Percentiles rank a stretch among this genome's conserved stretches.
phyloP scores from a whole-genome alignment of 2,113 vertebrate genomes.

The Eubucco bourcierii region DNA sequence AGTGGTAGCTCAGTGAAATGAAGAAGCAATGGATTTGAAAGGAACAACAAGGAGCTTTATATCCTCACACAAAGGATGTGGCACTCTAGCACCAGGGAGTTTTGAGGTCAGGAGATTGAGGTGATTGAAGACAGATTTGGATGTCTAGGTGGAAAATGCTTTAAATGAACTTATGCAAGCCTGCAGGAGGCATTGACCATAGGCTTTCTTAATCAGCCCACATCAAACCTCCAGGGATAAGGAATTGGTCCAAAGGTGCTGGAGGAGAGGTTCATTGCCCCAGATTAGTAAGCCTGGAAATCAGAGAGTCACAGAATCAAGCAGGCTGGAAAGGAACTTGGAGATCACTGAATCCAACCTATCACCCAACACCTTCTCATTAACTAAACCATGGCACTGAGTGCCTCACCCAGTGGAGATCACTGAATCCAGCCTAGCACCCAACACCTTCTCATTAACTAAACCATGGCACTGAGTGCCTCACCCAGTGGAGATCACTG shows the following conservation, averaged over 20 bases:
- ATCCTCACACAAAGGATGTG: background rate
- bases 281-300: background rate
- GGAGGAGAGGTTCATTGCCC: background rate
- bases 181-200: background rate
- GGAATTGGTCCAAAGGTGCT: background rate
- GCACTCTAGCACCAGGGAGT: background rate
- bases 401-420: too few species aligned
- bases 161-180: background rate
- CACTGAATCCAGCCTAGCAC: too few species aligned
- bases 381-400: too few species aligned
- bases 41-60: slow-evolving; percentile 18
- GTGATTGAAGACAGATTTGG: background rate
- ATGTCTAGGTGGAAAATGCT: background rate
- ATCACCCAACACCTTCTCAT: too few species aligned
- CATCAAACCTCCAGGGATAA: background rate
- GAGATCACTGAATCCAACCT: too few species aligned
- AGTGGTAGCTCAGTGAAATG: background rate
- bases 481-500: too few species aligned
- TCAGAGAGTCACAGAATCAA: too few species aligned
- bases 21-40: background rate
- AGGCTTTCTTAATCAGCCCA: background rate
- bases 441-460: too few species aligned
- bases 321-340: too few species aligned
- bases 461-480: too few species aligned
- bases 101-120: background rate